phyloP scores from a whole-genome alignment of 2,797 vertebrate species.

The Ctenosaura bakeri region DNA sequence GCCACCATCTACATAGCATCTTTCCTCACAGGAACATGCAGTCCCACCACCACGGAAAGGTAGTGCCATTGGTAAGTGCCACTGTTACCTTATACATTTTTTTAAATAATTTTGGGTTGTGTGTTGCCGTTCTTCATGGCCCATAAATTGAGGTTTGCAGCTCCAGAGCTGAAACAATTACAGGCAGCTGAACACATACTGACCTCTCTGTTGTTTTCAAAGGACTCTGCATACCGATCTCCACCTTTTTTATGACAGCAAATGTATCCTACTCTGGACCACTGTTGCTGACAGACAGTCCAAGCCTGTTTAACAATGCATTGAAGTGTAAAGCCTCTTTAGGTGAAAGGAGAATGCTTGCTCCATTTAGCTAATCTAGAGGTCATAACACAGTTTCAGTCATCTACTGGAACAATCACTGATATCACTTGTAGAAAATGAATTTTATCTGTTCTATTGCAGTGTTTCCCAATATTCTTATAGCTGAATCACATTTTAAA shows the following conservation, averaged over 20 bases:
- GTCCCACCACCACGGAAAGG: no score
- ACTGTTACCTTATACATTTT: background rate
- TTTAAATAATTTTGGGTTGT: background rate
- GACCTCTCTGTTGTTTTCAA: slow-evolving; percentile 13
- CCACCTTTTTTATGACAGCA: background rate
- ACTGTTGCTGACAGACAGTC: background rate
- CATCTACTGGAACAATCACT: slow-evolving; percentile 31
- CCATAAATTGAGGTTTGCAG: background rate
- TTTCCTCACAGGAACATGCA: no score
- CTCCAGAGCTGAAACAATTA: background rate
- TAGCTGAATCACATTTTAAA: background rate
- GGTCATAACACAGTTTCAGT: slow-evolving; percentile 50
- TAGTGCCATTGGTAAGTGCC: no score
- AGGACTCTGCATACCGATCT: background rate
- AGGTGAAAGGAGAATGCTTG: slow-evolving; percentile 27
- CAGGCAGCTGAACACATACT: accelerated
- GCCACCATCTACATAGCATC: no score
- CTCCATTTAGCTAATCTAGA: background rate
- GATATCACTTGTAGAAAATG: background rate
- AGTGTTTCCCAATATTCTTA: background rate
- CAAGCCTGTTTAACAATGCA: slow-evolving; percentile 48
- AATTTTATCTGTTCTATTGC: background rate
- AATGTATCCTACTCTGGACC: slow-evolving; percentile 7
- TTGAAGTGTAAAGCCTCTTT: slow-evolving; percentile 36
- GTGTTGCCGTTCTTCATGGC: background rate